These are phyloP conservation scores for Dynastes maya DNA, from an alignment of 2,888 invertebrate species.

Conservation along the genomic window DNA sequence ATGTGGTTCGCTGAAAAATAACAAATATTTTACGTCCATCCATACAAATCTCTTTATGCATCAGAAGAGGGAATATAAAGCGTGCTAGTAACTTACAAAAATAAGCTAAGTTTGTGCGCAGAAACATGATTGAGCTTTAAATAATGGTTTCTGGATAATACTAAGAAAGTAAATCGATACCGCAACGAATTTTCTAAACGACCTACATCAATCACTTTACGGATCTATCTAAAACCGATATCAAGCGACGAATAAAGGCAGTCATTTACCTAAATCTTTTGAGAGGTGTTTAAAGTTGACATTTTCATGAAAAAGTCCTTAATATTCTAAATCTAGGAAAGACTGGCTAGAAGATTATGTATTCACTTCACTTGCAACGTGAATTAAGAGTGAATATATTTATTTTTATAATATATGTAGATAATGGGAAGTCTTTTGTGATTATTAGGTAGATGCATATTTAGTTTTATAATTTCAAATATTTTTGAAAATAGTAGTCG, in stretches of 20 bases:
- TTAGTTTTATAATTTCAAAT: too few relatives aligned
- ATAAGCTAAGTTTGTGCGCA: constrained; percentile 8
- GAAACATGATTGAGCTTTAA: constrained; percentile 43
- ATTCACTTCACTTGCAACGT: too few relatives aligned
- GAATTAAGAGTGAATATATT: too few relatives aligned
- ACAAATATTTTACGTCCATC: too few relatives aligned
- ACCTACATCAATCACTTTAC: constrained; percentile 46
- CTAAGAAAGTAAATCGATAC: constrained; percentile 37
- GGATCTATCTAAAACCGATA: constrained; percentile 42
- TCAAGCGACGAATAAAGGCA: constrained; percentile 43
- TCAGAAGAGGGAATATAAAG: not conserved
- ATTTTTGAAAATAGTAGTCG: too few relatives aligned
- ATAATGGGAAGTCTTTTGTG: too few relatives aligned
- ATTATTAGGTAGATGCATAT: too few relatives aligned
- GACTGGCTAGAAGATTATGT: too few relatives aligned
- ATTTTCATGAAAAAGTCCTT: constrained; percentile 12
- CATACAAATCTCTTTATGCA: not conserved
- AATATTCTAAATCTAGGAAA: constrained; percentile 15
- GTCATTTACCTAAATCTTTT: constrained; percentile 38
- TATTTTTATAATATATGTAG: too few relatives aligned
- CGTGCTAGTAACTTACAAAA: constrained; percentile 9
- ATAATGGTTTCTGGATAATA: constrained; percentile 37
- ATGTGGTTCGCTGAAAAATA: too few relatives aligned
- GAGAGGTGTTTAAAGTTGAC: constrained; percentile 21
- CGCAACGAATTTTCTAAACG: constrained; percentile 43